A percentile compares a stretch with the other conserved stretches of the same genome.
Conservation (phyloP, 2,113 vertebrate species). For the Oxyura jamaicensis region DNA sequence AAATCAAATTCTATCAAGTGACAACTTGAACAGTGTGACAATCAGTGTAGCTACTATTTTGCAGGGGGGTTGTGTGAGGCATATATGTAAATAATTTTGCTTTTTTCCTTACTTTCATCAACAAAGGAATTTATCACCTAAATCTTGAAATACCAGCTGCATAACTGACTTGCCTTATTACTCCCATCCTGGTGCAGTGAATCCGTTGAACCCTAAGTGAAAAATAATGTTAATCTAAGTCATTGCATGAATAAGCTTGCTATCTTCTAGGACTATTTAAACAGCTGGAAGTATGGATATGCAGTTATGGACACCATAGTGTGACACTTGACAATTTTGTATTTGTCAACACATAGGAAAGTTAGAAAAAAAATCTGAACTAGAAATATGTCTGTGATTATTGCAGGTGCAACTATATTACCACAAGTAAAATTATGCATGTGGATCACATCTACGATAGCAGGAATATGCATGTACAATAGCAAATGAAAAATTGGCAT, state of each 20-base stretch:
- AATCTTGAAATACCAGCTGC: not conserved
- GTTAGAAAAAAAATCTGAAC: not conserved
- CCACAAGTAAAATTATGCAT: not conserved
- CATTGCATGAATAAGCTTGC: not conserved
- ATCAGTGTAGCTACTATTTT: not conserved
- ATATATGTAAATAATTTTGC: not conserved
- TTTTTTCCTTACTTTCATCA: not conserved
- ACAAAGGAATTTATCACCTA: not conserved
- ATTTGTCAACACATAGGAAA: not conserved
- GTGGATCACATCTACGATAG: not conserved
- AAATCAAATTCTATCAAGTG: not conserved
- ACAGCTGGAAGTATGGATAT: not conserved
- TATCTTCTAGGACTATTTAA: not conserved
- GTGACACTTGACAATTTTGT: not conserved
- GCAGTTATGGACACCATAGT: not conserved
- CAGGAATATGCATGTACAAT: not conserved
- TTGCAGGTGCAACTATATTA: not conserved
- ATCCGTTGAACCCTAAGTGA: not conserved
- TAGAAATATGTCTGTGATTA: not conserved
- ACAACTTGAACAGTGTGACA: not conserved
- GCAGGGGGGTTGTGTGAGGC: not conserved
- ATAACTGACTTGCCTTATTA: not conserved
- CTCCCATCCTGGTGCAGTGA: not conserved
- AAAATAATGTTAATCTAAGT: not conserved
- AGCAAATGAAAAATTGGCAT: not conserved